These are phyloP conservation scores for Drosophila athabasca DNA, from an alignment of 1,140 invertebrate genomes.

Conservation along the genomic window DNA sequence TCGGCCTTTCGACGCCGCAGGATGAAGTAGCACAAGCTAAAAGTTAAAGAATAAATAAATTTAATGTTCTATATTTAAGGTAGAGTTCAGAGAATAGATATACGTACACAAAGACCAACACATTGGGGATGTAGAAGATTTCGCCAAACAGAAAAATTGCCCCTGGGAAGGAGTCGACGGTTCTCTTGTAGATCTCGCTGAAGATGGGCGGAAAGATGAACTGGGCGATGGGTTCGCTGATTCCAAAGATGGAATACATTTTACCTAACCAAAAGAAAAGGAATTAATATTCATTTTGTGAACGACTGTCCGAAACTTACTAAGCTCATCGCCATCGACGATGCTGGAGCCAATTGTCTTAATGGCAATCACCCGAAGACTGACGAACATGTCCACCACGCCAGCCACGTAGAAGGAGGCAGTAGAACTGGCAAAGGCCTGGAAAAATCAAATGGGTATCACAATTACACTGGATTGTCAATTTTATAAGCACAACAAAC, in stretches of 20 bases:
- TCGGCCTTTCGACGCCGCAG: slow-evolving; percentile 59
- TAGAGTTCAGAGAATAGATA: neutral
- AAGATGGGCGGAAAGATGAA: slow-evolving; percentile 80
- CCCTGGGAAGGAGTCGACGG: slow-evolving; percentile 74
- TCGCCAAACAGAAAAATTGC: slow-evolving; percentile 79
- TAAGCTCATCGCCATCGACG: slow-evolving; percentile 76
- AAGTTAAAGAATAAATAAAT: neutral
- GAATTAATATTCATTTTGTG: neutral
- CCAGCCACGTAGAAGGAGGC: slow-evolving; percentile 71
- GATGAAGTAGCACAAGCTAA: slow-evolving; percentile 67
- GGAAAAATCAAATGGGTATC: neutral
- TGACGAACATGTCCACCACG: slow-evolving; percentile 78
- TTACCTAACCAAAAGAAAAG: slow-evolving; percentile 56
- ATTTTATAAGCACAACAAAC: neutral
- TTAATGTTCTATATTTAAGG: neutral
- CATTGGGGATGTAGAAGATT: slow-evolving; percentile 78
- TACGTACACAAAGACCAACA: slow-evolving; percentile 81
- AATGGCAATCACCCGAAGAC: slow-evolving; percentile 76
- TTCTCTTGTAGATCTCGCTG: slow-evolving; percentile 68
- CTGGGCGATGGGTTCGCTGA: slow-evolving; percentile 74
- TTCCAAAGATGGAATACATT: slow-evolving; percentile 82
- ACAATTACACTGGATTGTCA: too few relatives aligned
- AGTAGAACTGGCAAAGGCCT: slow-evolving; percentile 70
- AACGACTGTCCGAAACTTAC: slow-evolving; percentile 37
- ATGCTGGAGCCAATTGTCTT: slow-evolving; percentile 81